These are phyloP conservation scores for Cyprinus carpio DNA, from an alignment of 2,113 vertebrate species.

Conservation along the genomic window DNA sequence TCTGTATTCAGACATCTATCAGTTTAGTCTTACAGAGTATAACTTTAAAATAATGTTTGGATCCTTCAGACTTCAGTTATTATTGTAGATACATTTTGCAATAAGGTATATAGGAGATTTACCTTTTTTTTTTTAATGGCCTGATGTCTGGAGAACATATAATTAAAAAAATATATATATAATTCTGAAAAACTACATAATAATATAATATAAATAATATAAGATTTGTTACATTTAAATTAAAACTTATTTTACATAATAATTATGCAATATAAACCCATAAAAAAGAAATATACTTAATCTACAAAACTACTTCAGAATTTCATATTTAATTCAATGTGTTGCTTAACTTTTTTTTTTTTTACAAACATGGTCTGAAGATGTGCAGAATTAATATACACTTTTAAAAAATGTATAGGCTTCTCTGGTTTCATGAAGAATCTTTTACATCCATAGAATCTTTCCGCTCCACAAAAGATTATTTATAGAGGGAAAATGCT, in stretches of 20 bases:
- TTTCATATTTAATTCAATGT: neutral
- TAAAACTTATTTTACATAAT: neutral
- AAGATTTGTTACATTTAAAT: neutral
- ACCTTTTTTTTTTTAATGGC: too few species aligned
- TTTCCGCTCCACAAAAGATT: neutral
- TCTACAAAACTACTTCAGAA: neutral
- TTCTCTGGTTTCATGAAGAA: neutral
- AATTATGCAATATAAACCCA: neutral
- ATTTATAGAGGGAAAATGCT: neutral
- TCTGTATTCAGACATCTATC: neutral
- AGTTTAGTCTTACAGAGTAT: neutral
- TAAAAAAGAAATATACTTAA: neutral
- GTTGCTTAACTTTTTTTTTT: neutral
- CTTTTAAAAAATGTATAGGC: neutral
- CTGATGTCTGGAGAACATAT: too few species aligned
- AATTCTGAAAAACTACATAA: too few species aligned
- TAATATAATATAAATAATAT: too few species aligned
- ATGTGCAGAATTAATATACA: neutral
- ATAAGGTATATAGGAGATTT: neutral
- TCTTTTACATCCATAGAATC: neutral
- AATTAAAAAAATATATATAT: too few species aligned
- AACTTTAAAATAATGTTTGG: neutral
- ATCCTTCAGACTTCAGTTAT: neutral
- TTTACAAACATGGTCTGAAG: neutral
- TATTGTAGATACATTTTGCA: neutral